These are phyloP conservation scores for Thaumetopoea pityocampa DNA, from an alignment of 1,140 invertebrate genomes.

Conservation along the genomic window DNA sequence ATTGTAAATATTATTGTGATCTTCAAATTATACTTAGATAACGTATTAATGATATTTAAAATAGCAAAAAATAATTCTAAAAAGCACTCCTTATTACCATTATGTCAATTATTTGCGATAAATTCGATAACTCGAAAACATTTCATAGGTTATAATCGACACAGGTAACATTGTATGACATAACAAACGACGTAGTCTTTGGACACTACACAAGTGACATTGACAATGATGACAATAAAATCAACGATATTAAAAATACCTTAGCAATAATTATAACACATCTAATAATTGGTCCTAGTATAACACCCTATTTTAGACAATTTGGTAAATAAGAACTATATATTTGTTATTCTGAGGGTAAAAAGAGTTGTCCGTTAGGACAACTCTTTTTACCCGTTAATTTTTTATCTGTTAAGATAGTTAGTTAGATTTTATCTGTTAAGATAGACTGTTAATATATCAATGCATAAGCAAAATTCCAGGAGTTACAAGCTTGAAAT, in stretches of 20 bases:
- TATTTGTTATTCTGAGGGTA: too few relatives aligned
- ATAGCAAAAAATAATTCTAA: conserved; percentile 5
- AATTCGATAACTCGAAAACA: conserved; percentile 17
- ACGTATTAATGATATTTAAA: conserved; percentile 2
- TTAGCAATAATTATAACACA: not conserved
- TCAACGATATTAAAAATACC: not conserved
- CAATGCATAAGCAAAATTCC: too few relatives aligned
- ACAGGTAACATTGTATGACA: conserved; percentile 8
- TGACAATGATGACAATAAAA: too few relatives aligned
- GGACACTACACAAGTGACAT: not conserved
- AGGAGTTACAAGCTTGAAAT: too few relatives aligned
- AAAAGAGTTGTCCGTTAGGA: too few relatives aligned
- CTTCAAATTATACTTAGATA: conserved; percentile 12
- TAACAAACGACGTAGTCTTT: conserved; percentile 6
- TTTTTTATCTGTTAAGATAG: too few relatives aligned
- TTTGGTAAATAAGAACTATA: too few relatives aligned
- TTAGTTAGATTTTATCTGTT: too few relatives aligned
- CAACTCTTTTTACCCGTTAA: too few relatives aligned
- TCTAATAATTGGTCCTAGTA: not conserved
- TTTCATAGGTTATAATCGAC: conserved; percentile 22
- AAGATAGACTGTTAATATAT: too few relatives aligned
- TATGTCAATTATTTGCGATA: conserved; percentile 8
- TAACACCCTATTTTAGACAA: too few relatives aligned
- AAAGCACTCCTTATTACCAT: conserved; percentile 8
- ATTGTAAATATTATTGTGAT: conserved; percentile 2